These are phyloP conservation scores for Ascidia mentula DNA, from an alignment of 23 tunicate species.

Conservation along the genomic window DNA sequence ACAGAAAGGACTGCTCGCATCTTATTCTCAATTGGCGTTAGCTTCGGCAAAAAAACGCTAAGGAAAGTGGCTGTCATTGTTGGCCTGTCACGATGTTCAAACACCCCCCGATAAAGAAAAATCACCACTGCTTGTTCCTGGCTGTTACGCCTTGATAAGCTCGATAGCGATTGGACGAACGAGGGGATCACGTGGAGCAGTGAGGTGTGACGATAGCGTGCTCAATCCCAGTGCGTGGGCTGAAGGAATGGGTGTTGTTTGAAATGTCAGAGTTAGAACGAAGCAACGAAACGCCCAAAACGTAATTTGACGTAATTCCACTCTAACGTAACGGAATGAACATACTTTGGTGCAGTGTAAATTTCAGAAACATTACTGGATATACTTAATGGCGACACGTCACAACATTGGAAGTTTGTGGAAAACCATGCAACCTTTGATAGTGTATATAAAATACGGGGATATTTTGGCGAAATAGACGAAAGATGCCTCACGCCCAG, in stretches of 20 bases:
- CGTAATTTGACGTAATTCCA: too few species aligned
- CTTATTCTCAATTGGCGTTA: background rate
- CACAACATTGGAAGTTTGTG: too few species aligned
- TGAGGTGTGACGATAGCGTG: background rate
- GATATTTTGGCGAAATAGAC: too few species aligned
- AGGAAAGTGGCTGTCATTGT: conserved; percentile 8
- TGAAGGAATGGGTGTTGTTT: background rate
- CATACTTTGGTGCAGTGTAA: too few species aligned
- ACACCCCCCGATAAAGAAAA: background rate
- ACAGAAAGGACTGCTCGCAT: background rate
- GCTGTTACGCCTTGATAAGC: background rate
- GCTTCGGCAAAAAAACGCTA: background rate
- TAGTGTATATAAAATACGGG: too few species aligned
- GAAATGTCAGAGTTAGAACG: background rate
- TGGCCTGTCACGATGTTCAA: background rate
- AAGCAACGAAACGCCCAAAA: background rate
- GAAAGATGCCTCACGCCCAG: too few species aligned
- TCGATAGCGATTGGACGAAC: background rate
- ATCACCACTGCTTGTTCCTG: background rate
- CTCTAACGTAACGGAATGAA: too few species aligned
- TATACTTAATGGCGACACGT: too few species aligned
- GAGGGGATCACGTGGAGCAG: background rate
- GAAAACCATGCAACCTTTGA: too few species aligned
- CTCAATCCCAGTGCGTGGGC: background rate
- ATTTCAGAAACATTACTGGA: too few species aligned